Percentiles rank a stretch among this genome's conserved stretches.
These are phyloP conservation scores for Balaenoptera acutorostrata DNA, from an alignment of 2,113 vertebrate species.

Conservation along the genomic window DNA sequence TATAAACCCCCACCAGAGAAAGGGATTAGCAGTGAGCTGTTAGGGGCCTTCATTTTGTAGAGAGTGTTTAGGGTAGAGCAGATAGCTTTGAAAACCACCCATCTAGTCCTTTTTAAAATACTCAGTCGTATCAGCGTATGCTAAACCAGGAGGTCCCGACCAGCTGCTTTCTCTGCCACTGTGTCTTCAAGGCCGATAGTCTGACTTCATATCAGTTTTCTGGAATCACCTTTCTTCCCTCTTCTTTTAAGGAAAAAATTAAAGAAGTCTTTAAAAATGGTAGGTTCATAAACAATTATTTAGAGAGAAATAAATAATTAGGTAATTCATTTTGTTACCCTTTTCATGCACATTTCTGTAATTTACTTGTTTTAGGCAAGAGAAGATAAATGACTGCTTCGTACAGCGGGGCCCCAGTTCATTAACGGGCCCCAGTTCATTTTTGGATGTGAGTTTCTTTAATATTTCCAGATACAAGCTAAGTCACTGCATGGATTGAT, in stretches of 20 bases:
- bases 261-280: background rate
- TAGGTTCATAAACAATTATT: background rate
- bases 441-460: background rate
- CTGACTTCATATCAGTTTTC: background rate
- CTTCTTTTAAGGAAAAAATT: background rate
- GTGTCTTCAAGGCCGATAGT: background rate
- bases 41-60: conserved; percentile 14
- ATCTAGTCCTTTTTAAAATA: background rate
- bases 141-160: background rate
- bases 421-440: background rate
- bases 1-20: conserved; percentile 14
- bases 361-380: background rate
- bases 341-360: background rate
- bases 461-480: background rate
- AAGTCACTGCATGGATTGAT: background rate
- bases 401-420: background rate
- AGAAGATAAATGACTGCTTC: background rate
- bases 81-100: conserved; percentile 2
- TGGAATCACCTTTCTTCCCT: background rate
- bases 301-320: background rate
- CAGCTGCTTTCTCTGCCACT: background rate
- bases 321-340: background rate
- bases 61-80: background rate
- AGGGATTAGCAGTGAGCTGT: background rate
- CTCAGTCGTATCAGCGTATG: background rate